A percentile compares a stretch with the other conserved stretches of the same genome.
Evolutionary conservation across 2,113 vertebrate species (phyloP).

Genomic region (Microcebus jonahi): DNA sequence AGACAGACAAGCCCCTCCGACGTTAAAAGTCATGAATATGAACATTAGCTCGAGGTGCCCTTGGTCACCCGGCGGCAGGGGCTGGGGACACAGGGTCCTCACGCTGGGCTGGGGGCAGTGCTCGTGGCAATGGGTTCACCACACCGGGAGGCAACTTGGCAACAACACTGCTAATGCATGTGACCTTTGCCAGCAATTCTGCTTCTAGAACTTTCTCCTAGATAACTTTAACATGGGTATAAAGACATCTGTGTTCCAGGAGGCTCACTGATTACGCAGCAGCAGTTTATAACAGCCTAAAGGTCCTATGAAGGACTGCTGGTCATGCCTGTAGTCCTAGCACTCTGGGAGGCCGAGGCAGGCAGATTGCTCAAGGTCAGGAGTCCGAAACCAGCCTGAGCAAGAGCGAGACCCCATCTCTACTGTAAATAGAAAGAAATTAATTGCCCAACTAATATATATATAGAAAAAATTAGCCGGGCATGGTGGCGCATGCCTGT

Average conservation of each 20-base stretch:
- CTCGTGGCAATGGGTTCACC: background rate
- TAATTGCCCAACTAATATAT: too few species aligned
- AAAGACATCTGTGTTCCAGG: background rate
- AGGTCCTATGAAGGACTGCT: background rate
- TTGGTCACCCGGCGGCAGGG: background rate
- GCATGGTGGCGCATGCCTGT: too few species aligned
- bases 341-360: too few species aligned
- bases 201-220: background rate
- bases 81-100: background rate
- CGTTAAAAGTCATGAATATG: background rate
- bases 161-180: background rate
- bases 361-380: too few species aligned
- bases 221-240: background rate
- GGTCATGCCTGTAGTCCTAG: too few species aligned
- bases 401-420: too few species aligned
- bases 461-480: too few species aligned
- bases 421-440: too few species aligned
- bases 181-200: background rate
- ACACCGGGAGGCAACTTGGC: background rate
- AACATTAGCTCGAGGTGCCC: background rate
- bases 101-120: background rate
- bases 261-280: background rate
- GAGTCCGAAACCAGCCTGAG: too few species aligned
- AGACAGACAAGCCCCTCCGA: background rate
- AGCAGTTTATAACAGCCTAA: background rate